A percentile compares a stretch with the other conserved stretches of the same genome.
Evolutionary conservation across 2,888 invertebrate genomes (phyloP).

Genomic region (Erpobdella octoculata): DNA sequence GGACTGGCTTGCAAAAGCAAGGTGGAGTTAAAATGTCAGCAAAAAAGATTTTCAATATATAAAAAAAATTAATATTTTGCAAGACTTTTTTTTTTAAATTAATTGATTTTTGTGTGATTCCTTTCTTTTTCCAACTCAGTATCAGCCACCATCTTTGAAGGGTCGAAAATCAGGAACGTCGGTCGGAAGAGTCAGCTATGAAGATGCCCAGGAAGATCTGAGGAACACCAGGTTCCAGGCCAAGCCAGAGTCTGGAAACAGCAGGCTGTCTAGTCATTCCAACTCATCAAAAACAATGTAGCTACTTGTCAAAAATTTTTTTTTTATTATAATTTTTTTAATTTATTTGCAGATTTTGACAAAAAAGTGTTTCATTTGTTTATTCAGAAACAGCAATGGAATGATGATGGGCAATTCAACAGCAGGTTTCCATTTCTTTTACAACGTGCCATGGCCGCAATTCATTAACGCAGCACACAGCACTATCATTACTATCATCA

Average conservation of each 20-base stretch:
- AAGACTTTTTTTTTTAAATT: background rate
- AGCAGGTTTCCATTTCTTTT: too few relatives aligned
- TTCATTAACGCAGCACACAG: too few relatives aligned
- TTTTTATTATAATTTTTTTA: background rate
- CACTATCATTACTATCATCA: too few relatives aligned
- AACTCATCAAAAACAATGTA: background rate
- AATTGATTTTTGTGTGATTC: background rate
- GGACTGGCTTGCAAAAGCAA: too few relatives aligned
- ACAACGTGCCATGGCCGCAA: too few relatives aligned
- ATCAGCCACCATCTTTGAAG: conserved; percentile 28
- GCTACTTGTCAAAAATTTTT: background rate
- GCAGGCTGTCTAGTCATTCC: background rate
- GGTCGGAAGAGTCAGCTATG: background rate
- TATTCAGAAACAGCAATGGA: too few relatives aligned
- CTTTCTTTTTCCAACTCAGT: conserved; percentile 20
- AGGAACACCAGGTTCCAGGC: background rate
- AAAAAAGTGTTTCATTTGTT: too few relatives aligned
- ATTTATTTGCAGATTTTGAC: too few relatives aligned
- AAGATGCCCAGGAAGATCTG: background rate
- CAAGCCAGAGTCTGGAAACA: background rate
- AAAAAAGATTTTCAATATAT: background rate
- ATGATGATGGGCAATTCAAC: too few relatives aligned
- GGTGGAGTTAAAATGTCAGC: background rate
- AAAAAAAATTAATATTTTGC: background rate
- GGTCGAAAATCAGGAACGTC: background rate